Conservation (phyloP, 2,797 vertebrate genomes). For the Molossus alvarezi region DNA sequence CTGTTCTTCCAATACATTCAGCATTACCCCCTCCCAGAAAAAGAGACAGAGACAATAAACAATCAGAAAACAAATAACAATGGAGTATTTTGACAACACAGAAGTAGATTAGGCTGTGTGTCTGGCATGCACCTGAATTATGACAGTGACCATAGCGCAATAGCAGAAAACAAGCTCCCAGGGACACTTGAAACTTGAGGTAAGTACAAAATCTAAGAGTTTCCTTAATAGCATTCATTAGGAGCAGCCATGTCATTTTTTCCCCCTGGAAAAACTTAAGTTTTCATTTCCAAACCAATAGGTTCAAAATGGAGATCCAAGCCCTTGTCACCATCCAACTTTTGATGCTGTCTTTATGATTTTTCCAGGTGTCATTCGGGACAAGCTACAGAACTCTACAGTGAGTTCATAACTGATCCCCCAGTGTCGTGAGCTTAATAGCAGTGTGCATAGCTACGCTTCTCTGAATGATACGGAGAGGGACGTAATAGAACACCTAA, state of each 20-base stretch:
- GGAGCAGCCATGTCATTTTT: neutral
- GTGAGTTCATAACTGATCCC: neutral
- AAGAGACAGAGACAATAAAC: neutral
- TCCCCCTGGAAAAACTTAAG: neutral
- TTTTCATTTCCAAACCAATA: neutral
- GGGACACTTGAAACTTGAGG: neutral
- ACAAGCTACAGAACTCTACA: neutral
- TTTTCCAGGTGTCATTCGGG: neutral
- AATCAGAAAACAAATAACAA: neutral
- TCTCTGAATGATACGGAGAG: neutral
- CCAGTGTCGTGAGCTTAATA: neutral
- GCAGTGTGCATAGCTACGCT: neutral
- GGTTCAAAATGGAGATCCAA: neutral
- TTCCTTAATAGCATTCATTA: neutral
- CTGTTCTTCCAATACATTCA: neutral
- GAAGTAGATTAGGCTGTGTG: neutral
- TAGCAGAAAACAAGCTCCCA: neutral
- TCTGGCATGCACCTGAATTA: neutral
- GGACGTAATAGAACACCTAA: neutral
- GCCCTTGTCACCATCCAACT: neutral
- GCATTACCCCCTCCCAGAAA: neutral
- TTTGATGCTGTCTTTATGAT: neutral
- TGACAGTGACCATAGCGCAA: neutral
- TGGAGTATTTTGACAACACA: neutral
- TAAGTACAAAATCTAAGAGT: neutral